Evolutionary conservation across 2,797 vertebrate species (phyloP).

Genomic region (Spizella passerina): DNA sequence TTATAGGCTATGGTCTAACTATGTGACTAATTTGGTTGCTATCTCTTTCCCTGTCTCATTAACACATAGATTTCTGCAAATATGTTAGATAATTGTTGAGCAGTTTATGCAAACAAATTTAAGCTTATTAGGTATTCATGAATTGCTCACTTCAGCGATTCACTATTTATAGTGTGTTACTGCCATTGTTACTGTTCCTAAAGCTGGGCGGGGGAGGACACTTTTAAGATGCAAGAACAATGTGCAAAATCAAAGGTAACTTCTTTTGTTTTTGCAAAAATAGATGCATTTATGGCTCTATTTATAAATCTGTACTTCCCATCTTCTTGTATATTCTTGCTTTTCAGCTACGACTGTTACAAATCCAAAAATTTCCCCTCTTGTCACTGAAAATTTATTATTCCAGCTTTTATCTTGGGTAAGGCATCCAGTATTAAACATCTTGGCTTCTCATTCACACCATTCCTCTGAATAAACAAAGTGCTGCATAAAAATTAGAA

Average conservation of each 20-base stretch:
- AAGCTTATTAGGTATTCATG: neutral
- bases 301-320: neutral
- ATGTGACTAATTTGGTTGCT: neutral
- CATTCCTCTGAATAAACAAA: neutral
- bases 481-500: neutral
- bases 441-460: neutral
- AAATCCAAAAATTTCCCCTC: neutral
- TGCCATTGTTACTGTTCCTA: neutral
- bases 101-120: neutral
- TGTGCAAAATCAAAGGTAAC: neutral
- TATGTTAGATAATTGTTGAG: neutral
- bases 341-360: neutral
- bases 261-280: neutral
- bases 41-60: neutral
- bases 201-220: neutral
- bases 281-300: neutral
- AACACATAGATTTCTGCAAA: slow-evolving; percentile 11
- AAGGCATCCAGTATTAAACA: neutral
- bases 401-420: neutral
- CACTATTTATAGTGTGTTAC: neutral
- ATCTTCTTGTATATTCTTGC: neutral
- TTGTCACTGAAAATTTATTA: neutral
- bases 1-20: neutral
- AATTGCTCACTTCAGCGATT: slow-evolving; percentile 7
- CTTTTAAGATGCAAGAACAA: neutral